Evolutionary conservation across 2,888 invertebrate species (phyloP), one percentile per base, ranked within the genome.

Genomic region (Cataglyphis albicans): DNA sequence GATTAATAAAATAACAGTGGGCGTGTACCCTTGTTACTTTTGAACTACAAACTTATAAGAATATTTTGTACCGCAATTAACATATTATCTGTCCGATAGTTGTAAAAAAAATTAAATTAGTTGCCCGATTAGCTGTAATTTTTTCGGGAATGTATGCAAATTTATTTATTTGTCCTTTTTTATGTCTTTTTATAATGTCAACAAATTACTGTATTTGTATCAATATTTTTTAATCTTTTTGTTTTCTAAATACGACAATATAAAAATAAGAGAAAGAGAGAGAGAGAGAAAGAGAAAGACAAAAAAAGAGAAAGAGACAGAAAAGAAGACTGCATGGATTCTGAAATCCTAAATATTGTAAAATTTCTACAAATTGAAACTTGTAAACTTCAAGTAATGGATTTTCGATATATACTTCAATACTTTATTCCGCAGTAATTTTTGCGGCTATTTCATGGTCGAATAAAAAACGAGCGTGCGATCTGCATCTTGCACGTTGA

Each of bases 1-100:
- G 59, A 48, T 63, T 65, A 81, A 72, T 83, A 72, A 81, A 83
- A 57, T 72, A 72, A 78, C 38, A 65, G 59, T 65, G 21, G 75
- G 29, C 70, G 59, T 72, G 7, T 70, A 18, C 12, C 12, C 10
- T 12, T 7, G 21, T 55, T 67, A 65, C n/a, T 68, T 67, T 55
- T 57, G 41, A 67, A 67, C 44, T 81, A 59, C 59, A 75, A 74
- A 3, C 7, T 7, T 21, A 25, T 63, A 63, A 29, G 18, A 32
- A 18, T 57, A 57, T 59, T 68, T 44, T 68, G 57, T 41, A 21
- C 0, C 78, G 21, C 10, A 10, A 57, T 76, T 0, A 9, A 59
- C 10, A 12, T 68, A 21, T 78, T 21, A 44, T 21, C 57, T 15
- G 6, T 41, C 12, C 41, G 29, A 3, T 38, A 52, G 3, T 52